A percentile compares a stretch with the other conserved stretches of the same genome.
These are phyloP conservation scores for Xyliphius kryptos DNA, from an alignment of 2,113 vertebrate species.

Conservation along the genomic window DNA sequence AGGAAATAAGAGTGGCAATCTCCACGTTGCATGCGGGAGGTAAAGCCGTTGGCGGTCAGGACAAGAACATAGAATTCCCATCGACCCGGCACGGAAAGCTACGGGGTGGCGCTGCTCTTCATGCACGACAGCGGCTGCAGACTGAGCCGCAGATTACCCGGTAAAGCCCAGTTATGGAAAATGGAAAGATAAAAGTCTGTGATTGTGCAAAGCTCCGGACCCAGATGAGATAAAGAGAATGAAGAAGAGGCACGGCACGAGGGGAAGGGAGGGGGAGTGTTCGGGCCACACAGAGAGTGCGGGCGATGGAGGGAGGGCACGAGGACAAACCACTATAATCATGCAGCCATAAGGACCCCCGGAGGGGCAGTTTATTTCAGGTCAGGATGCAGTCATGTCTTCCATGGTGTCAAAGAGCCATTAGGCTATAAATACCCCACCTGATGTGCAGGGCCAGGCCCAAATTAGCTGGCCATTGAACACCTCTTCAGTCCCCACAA, in stretches of 20 bases:
- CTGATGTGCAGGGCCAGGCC: constrained; percentile 18
- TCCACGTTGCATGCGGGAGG: constrained; percentile 25
- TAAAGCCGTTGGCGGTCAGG: constrained; percentile 18
- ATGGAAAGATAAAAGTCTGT: constrained; percentile 1
- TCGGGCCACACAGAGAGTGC: background rate
- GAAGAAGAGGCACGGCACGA: background rate
- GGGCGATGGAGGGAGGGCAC: background rate
- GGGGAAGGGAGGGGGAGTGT: background rate
- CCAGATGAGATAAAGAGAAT: background rate
- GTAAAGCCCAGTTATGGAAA: constrained; percentile 14
- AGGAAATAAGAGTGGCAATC: constrained; percentile 35
- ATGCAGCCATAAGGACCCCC: constrained; percentile 20
- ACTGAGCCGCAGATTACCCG: constrained; percentile 32
- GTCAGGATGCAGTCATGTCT: constrained; percentile 33
- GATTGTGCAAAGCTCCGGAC: background rate
- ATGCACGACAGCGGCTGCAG: constrained; percentile 7
- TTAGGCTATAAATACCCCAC: constrained; percentile 39
- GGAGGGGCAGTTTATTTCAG: constrained; percentile 18
- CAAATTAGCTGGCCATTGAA: constrained; percentile 35
- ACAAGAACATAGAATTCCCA: constrained; percentile 26
- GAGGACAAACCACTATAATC: constrained; percentile 2
- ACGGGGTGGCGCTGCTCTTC: constrained; percentile 17
- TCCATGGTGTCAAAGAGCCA: constrained; percentile 34
- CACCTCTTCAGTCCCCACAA: background rate
- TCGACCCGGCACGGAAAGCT: constrained; percentile 26